Base-by-base conservation (phyloP, 23 tunicate species). In the Clavelina lepadiformis region DNA sequence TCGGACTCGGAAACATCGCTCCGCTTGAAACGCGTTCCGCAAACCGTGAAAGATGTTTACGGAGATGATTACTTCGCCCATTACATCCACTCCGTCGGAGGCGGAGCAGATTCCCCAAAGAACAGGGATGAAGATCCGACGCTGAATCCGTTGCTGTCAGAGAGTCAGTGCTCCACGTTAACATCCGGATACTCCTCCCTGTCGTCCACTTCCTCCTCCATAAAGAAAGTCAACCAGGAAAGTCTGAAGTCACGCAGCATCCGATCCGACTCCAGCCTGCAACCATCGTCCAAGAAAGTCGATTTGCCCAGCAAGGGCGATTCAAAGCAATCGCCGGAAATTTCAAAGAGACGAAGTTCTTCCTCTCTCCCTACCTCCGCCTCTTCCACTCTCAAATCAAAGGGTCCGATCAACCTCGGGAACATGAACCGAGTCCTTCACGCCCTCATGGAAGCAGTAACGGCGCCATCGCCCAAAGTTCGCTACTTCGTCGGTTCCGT, bases 401-500 rank as follows among this genome's bases (percentile, higher is more conserved):
- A 58, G 5, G 66, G 74, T 0, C 47, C 83, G 30, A 67, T 72
- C 18, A 52, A 69, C 63, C 49, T 78, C 38, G 71, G 80, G 59
- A 72, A 77, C 64, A 89, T 69, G 25, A 89, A 89, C 47, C 68
- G 97, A 8, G 89, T 89, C 47, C 71, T 89, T 25, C 83, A 81
- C 54, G 88, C 97, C 54, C 78, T 89, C 4, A 75, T 80, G 63
- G 97, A 89, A 47, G 97, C 97, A 1, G 83, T 71, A 32, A 75
- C 97, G 2, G 27, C 80, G 3, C 47, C 61, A 2, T 76, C 97
- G 5, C 97, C 97, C 30, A 89, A 75, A 59, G 87, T 79, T 30
- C 86, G 97, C 27, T 89, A 89, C 54, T 89, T 89, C 33, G 83
- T 81, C 38, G 97, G 97, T 3, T 63, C 97, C 15, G 75, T 76